These are phyloP conservation scores for Vultur gryphus DNA, from an alignment of 2,797 vertebrate species.

Conservation along the genomic window DNA sequence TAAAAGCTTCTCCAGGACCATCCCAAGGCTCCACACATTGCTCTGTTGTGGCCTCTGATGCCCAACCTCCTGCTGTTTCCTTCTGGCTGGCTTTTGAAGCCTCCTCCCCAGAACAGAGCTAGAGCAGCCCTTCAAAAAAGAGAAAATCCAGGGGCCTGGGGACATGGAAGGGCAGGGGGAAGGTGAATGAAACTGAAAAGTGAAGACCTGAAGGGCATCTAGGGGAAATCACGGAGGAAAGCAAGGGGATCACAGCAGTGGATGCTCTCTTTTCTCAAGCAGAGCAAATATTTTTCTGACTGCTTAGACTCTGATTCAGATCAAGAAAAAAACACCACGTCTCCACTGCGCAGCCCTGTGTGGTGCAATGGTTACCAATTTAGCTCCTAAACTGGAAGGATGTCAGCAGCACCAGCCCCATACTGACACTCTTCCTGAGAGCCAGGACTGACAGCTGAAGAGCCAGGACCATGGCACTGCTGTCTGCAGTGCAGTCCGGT, in stretches of 20 bases:
- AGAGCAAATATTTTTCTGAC: background rate
- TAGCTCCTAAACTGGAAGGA: background rate
- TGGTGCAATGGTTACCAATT: background rate
- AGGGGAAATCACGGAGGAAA: background rate
- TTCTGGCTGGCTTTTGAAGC: background rate
- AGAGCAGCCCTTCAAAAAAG: background rate
- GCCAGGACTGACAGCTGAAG: background rate
- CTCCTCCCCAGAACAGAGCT: background rate
- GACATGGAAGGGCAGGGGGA: background rate
- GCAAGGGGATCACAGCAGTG: background rate
- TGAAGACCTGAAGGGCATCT: background rate
- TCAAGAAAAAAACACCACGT: fast-evolving
- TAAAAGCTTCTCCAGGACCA: background rate
- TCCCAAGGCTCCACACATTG: background rate
- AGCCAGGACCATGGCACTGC: background rate
- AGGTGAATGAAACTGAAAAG: background rate
- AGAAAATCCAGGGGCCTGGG: background rate
- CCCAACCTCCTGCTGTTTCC: background rate
- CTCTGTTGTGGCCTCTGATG: background rate
- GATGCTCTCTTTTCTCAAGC: background rate
- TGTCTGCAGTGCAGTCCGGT: fast-evolving
- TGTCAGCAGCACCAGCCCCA: background rate
- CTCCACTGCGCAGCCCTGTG: background rate
- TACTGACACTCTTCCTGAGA: background rate
- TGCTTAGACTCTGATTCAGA: background rate